These are phyloP conservation scores for Enteromius thamalakanensis DNA, from an alignment of 2,797 vertebrate species.

Conservation along the genomic window DNA sequence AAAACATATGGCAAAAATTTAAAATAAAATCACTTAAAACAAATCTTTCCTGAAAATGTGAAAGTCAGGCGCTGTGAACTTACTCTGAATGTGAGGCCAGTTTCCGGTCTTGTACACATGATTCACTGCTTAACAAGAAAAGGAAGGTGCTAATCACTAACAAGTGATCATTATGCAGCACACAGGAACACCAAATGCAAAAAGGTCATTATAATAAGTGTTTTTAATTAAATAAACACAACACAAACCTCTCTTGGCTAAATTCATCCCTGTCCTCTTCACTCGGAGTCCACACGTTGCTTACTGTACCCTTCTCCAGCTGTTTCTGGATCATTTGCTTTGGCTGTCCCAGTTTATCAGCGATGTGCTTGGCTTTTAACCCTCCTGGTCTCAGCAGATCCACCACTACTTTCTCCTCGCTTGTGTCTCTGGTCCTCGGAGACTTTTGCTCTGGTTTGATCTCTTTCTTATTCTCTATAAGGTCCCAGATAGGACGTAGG, in stretches of 20 bases:
- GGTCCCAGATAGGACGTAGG: slow-evolving; percentile 27
- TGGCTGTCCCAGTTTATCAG: neutral
- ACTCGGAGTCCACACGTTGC: neutral
- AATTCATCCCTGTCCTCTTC: neutral
- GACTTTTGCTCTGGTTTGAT: neutral
- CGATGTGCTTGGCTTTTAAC: neutral
- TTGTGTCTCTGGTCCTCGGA: neutral
- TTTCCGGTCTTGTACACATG: no score
- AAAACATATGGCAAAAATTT: no score
- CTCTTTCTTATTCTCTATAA: neutral
- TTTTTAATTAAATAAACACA: neutral
- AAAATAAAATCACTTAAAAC: neutral
- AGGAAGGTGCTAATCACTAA: no score
- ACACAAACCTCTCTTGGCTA: slow-evolving; percentile 6
- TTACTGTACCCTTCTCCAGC: neutral
- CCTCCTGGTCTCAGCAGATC: neutral
- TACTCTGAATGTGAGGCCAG: neutral
- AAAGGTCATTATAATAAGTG: neutral
- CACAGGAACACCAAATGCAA: neutral
- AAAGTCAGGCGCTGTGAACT: no score
- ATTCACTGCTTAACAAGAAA: neutral
- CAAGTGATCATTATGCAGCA: no score
- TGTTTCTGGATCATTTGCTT: neutral
- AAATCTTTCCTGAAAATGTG: neutral
- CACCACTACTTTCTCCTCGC: neutral